Evolutionary conservation across 2,888 invertebrate genomes (phyloP), one percentile per base, ranked within the genome.

Genomic region (Stramonita haemastoma): DNA sequence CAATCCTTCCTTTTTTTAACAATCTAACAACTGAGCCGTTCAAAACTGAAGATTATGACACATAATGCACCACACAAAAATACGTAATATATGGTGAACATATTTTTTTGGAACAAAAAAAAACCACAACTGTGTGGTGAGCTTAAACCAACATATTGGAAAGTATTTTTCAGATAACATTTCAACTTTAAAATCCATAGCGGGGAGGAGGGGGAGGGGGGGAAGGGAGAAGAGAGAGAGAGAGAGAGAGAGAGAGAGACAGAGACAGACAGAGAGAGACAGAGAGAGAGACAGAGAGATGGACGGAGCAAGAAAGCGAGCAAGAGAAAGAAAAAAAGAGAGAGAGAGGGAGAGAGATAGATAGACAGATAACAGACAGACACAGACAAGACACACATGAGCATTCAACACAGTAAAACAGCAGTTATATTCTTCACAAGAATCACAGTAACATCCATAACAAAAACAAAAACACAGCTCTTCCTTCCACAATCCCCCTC

Each of bases 381-480:
- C n/a, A 77, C 0, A 77, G 29, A 77, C 22, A 77, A 66, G 66
- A 66, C 19, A 66, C 6, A 66, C 46, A 46, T 46, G 46, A 66
- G 32, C 32, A 32, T 79, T 17, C 34, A 17, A 79, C 19, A 34
- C 34, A 79, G 32, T 5, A 60, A 85, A 0, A 66, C 86, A 86
- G 60, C 86, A 86, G 66, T 86, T 86, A 46, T 46, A 46, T 2
- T 8, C 46, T 22, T 19, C 22, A 57, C 46, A 22, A 46, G 19
- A 83, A 83, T 83, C 81, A 83, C 81, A 83, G 81, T 46, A 46
- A 26, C 46, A 46, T 46, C 26, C 26, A 46, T 83, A 83, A 86
- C 29, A 85, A 57, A 57, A 86, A 60, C 29, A 86, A 57, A 4
- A 36, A 83, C 34, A 34, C 36, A 46, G 22, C 81, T 81, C 15